Evolutionary conservation across 2,797 vertebrate species (phyloP).

Genomic region (Cetoscarus ocellatus): DNA sequence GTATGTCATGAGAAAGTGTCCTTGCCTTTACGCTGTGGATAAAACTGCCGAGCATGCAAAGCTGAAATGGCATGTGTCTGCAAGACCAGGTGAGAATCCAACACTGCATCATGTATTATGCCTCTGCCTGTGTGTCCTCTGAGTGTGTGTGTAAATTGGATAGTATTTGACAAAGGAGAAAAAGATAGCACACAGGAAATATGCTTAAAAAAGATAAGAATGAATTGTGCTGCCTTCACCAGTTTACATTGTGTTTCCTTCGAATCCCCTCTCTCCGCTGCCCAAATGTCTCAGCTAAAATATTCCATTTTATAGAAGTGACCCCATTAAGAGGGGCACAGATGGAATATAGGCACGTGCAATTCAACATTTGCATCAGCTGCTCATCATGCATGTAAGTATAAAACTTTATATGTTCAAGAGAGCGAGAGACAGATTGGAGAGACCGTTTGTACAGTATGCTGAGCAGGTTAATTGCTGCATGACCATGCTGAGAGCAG

Average conservation of each 20-base stretch:
- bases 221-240: slow-evolving; percentile 8
- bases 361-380: slow-evolving; percentile 42
- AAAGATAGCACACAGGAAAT: not conserved
- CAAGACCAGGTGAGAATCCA: slow-evolving; percentile 56
- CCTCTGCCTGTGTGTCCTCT: not conserved
- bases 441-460: slow-evolving; percentile 32
- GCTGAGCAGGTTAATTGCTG: slow-evolving; percentile 70
- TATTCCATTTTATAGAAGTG: slow-evolving; percentile 44
- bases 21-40: slow-evolving; percentile 29
- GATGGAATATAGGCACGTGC: slow-evolving; percentile 23
- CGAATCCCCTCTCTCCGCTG: slow-evolving; percentile 15
- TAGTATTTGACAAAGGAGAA: not conserved
- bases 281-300: slow-evolving; percentile 46
- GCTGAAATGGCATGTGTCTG: slow-evolving; percentile 62
- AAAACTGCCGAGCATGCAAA: slow-evolving; percentile 57
- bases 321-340: slow-evolving; percentile 41
- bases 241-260: slow-evolving; percentile 13
- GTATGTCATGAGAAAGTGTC: slow-evolving; percentile 30
- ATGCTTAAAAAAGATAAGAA: slow-evolving; percentile 15
- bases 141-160: not conserved
- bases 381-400: slow-evolving; percentile 29
- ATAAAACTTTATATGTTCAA: not conserved
- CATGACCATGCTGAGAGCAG: slow-evolving; percentile 64
- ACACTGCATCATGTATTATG: slow-evolving; percentile 24
- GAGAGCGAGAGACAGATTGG: slow-evolving; percentile 1